Base-by-base conservation (phyloP, 2,888 invertebrate genomes). In the Cephus nigrinus region DNA sequence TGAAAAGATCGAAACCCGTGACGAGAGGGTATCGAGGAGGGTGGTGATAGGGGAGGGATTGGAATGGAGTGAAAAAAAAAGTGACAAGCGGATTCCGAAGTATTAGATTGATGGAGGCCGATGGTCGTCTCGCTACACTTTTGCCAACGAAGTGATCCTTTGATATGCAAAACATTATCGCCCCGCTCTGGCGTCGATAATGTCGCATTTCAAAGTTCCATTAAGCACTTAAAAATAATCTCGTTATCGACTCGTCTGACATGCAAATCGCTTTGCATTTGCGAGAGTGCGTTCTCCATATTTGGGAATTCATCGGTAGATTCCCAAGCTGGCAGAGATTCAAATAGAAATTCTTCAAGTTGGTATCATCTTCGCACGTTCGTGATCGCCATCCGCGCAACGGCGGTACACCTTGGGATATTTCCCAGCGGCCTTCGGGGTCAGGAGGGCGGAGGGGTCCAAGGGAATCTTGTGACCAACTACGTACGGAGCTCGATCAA, bases 141-240 rank as follows among this genome's bases (percentile, higher is more conserved):
- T 76, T 68, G 68, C 73, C 34, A 36, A 33, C 69, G 76, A 76
- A 74, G 76, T 76, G 83, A 83, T 82, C 85, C 85, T 89, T 89
- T 88, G 89, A 86, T 86, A 89, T 88, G 89, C 85, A 86, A 89
- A 89, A 82, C 83, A 84, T 84, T 79, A 82, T 76, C 84, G 80
- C 77, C 81, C 80, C 83, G 84, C 81, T 82, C 77, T 81, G 82
- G 75, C 77, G 79, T 80, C 84, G 85, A 88, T 89, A 88, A 88
- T 87, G 85, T 84, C 82, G 83, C 85, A 86, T 89, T 89, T 87
- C 84, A 85, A 86, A 87, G 86, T 88, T 89, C 87, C 88, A 88
- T 89, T 87, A 86, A 88, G 86, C 88, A 89, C 88, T 89, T 88
- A 86, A 86, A 86, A 86, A 85, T 87, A 89, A 89, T 86, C 83